Conservation (phyloP, 2,888 invertebrate genomes). For the Himalopsyche anomala region DNA sequence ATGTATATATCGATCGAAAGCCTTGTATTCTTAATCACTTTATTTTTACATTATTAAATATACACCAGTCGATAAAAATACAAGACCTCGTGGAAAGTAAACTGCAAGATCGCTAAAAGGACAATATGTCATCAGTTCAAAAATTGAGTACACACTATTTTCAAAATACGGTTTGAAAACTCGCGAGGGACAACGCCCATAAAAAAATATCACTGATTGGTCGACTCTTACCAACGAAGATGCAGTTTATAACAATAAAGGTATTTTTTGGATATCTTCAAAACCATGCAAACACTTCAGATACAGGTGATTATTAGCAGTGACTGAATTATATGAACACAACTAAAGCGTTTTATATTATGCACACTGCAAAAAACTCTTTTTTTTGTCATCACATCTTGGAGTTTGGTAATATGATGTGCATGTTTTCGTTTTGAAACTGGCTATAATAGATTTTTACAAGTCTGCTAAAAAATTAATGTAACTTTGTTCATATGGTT, state of each 20-base stretch:
- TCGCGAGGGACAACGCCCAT: not conserved
- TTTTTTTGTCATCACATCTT: slow-evolving; percentile 16
- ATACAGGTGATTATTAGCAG: not conserved
- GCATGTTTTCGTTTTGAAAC: slow-evolving; percentile 22
- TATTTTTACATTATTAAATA: not conserved
- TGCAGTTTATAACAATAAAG: slow-evolving; percentile 1
- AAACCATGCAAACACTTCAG: slow-evolving; percentile 26
- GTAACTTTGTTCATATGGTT: too few species aligned
- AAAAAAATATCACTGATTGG: slow-evolving; percentile 28
- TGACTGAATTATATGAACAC: slow-evolving; percentile 11
- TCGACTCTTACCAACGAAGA: slow-evolving; percentile 16
- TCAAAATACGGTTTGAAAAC: slow-evolving; percentile 16
- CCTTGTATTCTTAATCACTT: slow-evolving; percentile 25
- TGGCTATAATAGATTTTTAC: not conserved
- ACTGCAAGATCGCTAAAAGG: slow-evolving; percentile 31
- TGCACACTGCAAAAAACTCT: slow-evolving; percentile 26
- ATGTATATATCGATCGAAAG: slow-evolving; percentile 5
- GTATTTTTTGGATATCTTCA: slow-evolving; percentile 22
- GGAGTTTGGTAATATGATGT: not conserved
- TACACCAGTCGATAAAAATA: slow-evolving; percentile 41
- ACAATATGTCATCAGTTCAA: slow-evolving; percentile 5
- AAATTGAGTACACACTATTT: not conserved
- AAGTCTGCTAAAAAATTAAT: too few species aligned
- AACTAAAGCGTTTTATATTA: slow-evolving; percentile 19
- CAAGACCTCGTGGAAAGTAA: slow-evolving; percentile 35